phyloP scores from a whole-genome alignment of 2,113 vertebrate genomes.

The Cephalopterus ornatus region DNA sequence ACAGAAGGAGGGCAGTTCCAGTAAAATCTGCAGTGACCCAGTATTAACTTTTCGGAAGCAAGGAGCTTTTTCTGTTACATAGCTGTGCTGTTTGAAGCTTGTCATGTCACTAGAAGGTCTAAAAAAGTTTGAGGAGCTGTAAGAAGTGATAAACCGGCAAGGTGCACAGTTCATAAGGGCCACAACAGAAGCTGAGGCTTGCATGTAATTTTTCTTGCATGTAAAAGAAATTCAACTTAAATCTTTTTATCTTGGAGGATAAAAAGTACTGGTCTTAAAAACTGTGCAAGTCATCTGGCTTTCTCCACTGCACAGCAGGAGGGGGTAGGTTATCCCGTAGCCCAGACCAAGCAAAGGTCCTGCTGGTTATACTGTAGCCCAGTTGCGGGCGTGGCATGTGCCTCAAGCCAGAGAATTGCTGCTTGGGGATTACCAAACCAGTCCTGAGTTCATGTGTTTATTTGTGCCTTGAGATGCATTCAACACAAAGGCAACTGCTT shows the following conservation, averaged over 20 bases:
- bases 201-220: background rate
- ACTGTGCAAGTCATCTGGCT: rapidly evolving
- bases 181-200: background rate
- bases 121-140: background rate
- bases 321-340: background rate
- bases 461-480: background rate
- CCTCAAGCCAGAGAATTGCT: rapidly evolving
- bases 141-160: background rate
- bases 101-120: background rate
- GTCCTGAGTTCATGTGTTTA: rapidly evolving
- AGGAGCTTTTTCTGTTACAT: background rate
- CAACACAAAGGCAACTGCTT: background rate
- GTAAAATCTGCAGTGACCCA: background rate
- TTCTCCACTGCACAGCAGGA: background rate
- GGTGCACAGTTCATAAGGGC: background rate
- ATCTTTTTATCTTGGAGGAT: background rate
- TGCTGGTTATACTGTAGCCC: background rate
- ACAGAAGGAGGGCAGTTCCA: background rate
- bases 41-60: background rate
- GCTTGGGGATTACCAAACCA: rapidly evolving
- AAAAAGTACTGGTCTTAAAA: background rate
- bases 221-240: background rate
- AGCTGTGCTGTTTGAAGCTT: background rate
- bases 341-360: background rate
- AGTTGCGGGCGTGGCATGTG: rapidly evolving